Evolutionary conservation across 2,888 invertebrate genomes (phyloP), one percentile per base, ranked within the genome.

Genomic region (Leuctra nigra): DNA sequence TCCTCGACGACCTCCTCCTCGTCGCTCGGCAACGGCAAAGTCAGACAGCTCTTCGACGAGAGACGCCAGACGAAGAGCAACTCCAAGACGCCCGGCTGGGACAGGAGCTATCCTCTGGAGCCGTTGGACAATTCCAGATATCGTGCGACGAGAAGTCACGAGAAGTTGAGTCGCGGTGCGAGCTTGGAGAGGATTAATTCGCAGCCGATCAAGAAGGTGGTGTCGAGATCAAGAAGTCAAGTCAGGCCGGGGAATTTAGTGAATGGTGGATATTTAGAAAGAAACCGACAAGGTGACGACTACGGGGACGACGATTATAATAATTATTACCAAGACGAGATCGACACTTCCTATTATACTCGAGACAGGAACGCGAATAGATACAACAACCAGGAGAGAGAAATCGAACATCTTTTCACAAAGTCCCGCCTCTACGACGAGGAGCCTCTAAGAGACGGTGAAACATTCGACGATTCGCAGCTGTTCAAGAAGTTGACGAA

Each of bases 31-130:
- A 59, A 52, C 36, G 57, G 57, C 36, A 61, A 85, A 83, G 89
- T 90, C 24, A 82, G 91, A 13, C 90, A 90, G 74, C 86, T 91
- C 86, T 91, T 91, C 67, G 87, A 90, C 67, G 90, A 90, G 69
- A 79, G 88, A 23, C 79, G 88, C 36, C 75, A 29, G 54, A 76
- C 18, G 86, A 64, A 29, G 53, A 59, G 6, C 55, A 53, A 16
- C 24, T 46, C 22, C 24, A 57, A 25, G 53, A 56, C 47, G 33
- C 61, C 65, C 6, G 68, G 68, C 7, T 63, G 65, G 57, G 90
- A 91, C 72, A 84, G 86, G 65, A 88, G 89, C 68, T 86, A 89
- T 71, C 90, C 88, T 0, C 74, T 91, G 1, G 86, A 88, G 66
- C 91, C 91, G 0, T 77, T 91, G 55, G 77, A 78, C 64, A 68